Evolutionary conservation across 2,888 invertebrate species (phyloP).

Genomic region (Drosophila neotestacea): DNA sequence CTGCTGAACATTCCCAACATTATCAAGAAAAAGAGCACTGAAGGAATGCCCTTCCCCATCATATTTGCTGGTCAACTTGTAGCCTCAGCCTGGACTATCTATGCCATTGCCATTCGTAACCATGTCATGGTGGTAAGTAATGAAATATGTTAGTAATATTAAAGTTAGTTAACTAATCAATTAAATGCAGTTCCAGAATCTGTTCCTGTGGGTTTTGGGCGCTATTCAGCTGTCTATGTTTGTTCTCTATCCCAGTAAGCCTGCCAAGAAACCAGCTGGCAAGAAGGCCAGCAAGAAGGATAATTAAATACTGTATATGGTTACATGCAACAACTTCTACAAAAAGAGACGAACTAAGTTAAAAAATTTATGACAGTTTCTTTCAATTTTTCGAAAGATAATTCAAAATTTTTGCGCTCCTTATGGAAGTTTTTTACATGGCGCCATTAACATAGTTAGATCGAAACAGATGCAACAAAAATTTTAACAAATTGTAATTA

Average conservation of each 20-base stretch:
- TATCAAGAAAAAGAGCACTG: slow-evolving; percentile 92
- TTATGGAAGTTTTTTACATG: slow-evolving; percentile 4
- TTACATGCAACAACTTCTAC: slow-evolving; percentile 19
- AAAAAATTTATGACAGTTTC: neutral
- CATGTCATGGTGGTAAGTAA: slow-evolving; percentile 80
- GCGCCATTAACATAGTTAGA: slow-evolving; percentile 25
- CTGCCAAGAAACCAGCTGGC: slow-evolving; percentile 71
- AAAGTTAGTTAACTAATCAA: neutral
- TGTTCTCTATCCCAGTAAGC: slow-evolving; percentile 88
- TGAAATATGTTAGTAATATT: neutral
- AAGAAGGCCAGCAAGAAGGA: slow-evolving; percentile 74
- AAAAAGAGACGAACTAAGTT: slow-evolving; percentile 1
- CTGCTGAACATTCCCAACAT: slow-evolving; percentile 90
- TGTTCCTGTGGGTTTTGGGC: slow-evolving; percentile 88
- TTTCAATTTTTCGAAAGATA: slow-evolving; percentile 7
- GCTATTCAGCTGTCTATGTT: slow-evolving; percentile 89
- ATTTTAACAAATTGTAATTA: slow-evolving; percentile 32
- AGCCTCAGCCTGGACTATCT: slow-evolving; percentile 82
- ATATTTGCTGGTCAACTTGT: slow-evolving; percentile 93
- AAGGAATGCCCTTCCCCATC: slow-evolving; percentile 94
- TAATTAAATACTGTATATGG: slow-evolving; percentile 47
- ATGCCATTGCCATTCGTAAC: slow-evolving; percentile 83
- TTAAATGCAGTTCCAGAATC: slow-evolving; percentile 90
- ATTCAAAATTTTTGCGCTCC: neutral
- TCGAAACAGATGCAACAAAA: slow-evolving; percentile 8